Percentiles rank a stretch among this genome's conserved stretches.
phyloP scores from a whole-genome alignment of 2,888 invertebrate species.

The Mamestra brassicae region DNA sequence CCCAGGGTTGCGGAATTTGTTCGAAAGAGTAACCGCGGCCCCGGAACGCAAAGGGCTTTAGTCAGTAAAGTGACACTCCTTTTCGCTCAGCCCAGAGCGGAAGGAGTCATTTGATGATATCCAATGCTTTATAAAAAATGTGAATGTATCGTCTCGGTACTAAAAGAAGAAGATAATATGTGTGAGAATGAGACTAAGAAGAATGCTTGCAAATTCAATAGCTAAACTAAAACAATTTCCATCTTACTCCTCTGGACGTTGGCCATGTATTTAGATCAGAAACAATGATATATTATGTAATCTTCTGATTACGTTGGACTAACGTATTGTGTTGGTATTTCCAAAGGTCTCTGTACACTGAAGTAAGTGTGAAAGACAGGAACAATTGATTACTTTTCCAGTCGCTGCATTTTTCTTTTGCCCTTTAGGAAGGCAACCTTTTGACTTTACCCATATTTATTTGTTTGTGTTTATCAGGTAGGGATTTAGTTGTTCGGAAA shows the following conservation, averaged over 20 bases:
- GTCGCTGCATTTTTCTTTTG: conserved; percentile 12
- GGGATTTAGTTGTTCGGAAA: not conserved
- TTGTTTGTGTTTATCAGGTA: not conserved
- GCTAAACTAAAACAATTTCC: not conserved
- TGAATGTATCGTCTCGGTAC: too few relatives aligned
- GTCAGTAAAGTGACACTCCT: too few relatives aligned
- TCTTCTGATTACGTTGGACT: not conserved
- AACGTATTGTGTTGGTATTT: conserved; percentile 18
- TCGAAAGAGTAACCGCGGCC: too few relatives aligned
- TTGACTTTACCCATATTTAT: not conserved
- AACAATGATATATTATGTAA: conserved; percentile 5
- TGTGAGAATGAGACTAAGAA: too few relatives aligned
- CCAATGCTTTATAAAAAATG: too few relatives aligned
- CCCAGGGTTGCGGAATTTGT: too few relatives aligned
- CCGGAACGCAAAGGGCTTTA: too few relatives aligned
- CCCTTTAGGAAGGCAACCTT: conserved; percentile 1
- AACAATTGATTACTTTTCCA: conserved; percentile 20
- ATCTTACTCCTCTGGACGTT: not conserved
- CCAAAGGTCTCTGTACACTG: conserved; percentile 23
- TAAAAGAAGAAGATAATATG: too few relatives aligned
- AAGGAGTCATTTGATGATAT: too few relatives aligned
- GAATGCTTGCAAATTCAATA: not conserved
- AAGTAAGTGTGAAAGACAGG: conserved; percentile 12
- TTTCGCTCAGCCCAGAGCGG: too few relatives aligned
- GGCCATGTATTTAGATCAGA: not conserved